These are phyloP conservation scores for Sitodiplosis mosellana DNA, from an alignment of 1,140 invertebrate species.

Conservation along the genomic window DNA sequence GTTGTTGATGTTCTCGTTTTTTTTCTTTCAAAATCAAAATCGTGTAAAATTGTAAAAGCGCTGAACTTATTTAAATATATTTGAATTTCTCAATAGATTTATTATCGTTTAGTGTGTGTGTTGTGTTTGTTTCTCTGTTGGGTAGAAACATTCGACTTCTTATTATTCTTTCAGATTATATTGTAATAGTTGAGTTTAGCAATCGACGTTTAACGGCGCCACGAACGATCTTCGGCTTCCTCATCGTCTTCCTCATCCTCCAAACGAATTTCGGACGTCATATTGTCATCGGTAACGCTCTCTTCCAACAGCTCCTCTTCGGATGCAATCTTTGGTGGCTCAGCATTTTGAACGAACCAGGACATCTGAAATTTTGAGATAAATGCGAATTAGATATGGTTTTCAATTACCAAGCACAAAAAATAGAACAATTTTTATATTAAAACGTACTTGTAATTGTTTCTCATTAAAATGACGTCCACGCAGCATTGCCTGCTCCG, in stretches of 20 bases:
- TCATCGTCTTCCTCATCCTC: slow-evolving; percentile 25
- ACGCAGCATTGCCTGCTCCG: slow-evolving; percentile 23
- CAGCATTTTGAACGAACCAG: background rate
- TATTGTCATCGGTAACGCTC: slow-evolving; percentile 8
- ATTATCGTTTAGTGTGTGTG: too few species aligned
- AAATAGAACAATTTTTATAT: background rate
- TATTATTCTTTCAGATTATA: too few species aligned
- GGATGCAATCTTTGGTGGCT: background rate
- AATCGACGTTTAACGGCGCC: slow-evolving; percentile 18
- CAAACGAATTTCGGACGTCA: slow-evolving; percentile 19
- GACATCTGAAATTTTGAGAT: too few species aligned
- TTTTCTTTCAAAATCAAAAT: too few species aligned
- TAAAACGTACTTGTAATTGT: slow-evolving; percentile 16
- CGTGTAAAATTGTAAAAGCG: too few species aligned
- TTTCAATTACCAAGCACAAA: background rate
- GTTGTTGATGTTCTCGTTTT: too few species aligned
- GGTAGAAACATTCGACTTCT: too few species aligned
- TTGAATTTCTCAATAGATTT: too few species aligned
- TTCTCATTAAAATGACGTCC: slow-evolving; percentile 25
- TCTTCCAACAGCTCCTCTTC: background rate
- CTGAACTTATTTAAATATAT: too few species aligned
- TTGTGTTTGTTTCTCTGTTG: too few species aligned
- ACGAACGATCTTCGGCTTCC: slow-evolving; percentile 22
- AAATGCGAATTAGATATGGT: background rate
- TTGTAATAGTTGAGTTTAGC: too few species aligned